phyloP scores from a whole-genome alignment of 2,113 vertebrate genomes.

The Hydrochoerus hydrochaeris region DNA sequence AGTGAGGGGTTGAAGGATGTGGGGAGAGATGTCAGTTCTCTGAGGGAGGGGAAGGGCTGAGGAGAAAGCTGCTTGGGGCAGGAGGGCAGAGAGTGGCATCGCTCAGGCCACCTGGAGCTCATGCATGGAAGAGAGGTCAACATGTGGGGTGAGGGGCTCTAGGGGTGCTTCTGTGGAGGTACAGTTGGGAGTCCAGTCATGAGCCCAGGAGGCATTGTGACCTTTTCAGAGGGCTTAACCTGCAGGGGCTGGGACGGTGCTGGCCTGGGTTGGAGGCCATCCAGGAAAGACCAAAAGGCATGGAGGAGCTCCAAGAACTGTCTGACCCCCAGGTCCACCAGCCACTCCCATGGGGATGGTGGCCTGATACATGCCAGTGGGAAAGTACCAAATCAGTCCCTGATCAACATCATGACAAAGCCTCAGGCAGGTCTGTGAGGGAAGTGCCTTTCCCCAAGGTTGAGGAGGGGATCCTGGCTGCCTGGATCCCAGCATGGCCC shows the following conservation, averaged over 20 bases:
- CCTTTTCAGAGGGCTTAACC: neutral
- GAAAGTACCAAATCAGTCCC: neutral
- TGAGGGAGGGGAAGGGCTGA: neutral
- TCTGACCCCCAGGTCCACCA: neutral
- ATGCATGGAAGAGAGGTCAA: neutral
- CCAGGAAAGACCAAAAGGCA: neutral
- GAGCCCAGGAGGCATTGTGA: neutral
- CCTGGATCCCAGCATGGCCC: too few species aligned
- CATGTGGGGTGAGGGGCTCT: too few species aligned
- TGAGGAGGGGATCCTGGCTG: neutral
- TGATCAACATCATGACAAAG: neutral
- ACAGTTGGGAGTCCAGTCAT: neutral
- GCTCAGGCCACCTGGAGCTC: rapidly evolving
- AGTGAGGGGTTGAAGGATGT: neutral
- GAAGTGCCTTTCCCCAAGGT: too few species aligned
- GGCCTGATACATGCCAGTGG: neutral
- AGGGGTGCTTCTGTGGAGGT: neutral
- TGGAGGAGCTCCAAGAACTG: neutral
- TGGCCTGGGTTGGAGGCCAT: neutral
- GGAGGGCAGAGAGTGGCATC: neutral
- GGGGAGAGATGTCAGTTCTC: neutral
- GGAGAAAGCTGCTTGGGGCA: neutral
- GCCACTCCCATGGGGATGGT: neutral
- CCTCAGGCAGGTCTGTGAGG: neutral
- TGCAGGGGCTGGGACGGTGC: neutral